Evolutionary conservation across 2,888 invertebrate species (phyloP).

Genomic region (Operophtera brumata): DNA sequence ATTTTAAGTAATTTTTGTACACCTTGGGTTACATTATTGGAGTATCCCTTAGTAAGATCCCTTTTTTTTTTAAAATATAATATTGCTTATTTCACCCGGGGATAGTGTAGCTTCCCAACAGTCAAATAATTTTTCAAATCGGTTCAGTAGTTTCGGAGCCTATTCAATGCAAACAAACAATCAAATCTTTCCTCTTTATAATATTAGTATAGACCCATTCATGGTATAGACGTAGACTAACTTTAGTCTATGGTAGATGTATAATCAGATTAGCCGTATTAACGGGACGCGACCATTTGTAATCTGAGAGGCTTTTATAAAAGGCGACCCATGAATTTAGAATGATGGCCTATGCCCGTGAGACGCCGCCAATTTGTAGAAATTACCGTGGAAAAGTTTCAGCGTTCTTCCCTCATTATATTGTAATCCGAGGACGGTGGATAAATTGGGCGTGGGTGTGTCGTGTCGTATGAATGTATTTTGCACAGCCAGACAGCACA

Average conservation of each 20-base stretch:
- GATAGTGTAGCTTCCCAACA: no score
- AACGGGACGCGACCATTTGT: background rate
- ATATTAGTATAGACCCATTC: no score
- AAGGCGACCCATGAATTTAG: conserved; percentile 26
- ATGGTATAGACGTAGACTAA: no score
- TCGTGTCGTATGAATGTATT: conserved; percentile 65
- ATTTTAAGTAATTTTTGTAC: no score
- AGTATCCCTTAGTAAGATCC: no score
- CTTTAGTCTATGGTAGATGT: background rate
- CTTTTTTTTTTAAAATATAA: no score
- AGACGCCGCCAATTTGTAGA: conserved; percentile 37
- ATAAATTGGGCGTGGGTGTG: conserved; percentile 67
- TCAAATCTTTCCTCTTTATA: no score
- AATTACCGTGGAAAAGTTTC: conserved; percentile 41
- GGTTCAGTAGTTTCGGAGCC: no score
- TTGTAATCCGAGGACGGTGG: conserved; percentile 55
- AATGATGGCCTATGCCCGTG: conserved; percentile 25
- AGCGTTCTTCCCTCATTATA: conserved; percentile 60
- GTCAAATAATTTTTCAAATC: no score
- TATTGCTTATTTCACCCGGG: no score
- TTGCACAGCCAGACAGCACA: conserved; percentile 47
- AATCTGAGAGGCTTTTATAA: conserved; percentile 15
- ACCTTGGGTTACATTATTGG: no score
- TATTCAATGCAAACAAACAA: no score
- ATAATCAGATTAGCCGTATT: background rate